Base-by-base conservation (phyloP, 2,113 vertebrate genomes). In the Halcyon senegalensis region DNA sequence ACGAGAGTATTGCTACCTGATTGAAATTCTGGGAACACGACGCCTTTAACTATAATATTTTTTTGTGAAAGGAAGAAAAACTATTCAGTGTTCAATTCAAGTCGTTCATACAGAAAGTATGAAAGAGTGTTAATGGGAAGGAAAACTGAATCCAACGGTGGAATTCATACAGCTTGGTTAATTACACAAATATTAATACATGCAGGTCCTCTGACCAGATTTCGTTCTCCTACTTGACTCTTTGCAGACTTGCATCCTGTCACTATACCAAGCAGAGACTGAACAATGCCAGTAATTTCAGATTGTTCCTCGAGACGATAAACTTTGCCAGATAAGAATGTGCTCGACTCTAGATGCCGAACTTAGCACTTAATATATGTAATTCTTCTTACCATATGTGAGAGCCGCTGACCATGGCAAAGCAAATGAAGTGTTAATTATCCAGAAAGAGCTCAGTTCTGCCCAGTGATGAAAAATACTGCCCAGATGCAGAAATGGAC, bases 401-500 rank as follows among this genome's bases (percentile, higher is more conserved):
- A 62, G 59, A 66, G 85, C 28, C 50, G 55, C 53, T 41, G 89
- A 69, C 62, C 66, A 94, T 37, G 74, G 87, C 41, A 95, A 91
- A 96, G 85, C 75, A 94, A 93, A 77, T 55, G 51, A 94, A 85
- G 70, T 84, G 41, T 95, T 95, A 90, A 93, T 95, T 93, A 89
- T 69, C 63, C 67, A 91, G 81, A 73, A 91, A 91, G 87, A 77
- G 67, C 72, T 95, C 43, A 62, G 58, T 66, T 93, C 67, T 92
- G 43, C 66, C 51, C 33, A 60, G 68, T 87, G 87, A 91, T 89
- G 89, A 87, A 75, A 78, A 91, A 81, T 68, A 85, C 77, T 90
- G 87, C 75, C 64, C 35, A 67, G 55, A 90, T 86, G 93, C 70
- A 91, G 82, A 87, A 94, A 91, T 66, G 68, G 77, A 91, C 78